Evolutionary conservation across 2,797 vertebrate genomes (phyloP).

Genomic region (Bucorvus abyssinicus): DNA sequence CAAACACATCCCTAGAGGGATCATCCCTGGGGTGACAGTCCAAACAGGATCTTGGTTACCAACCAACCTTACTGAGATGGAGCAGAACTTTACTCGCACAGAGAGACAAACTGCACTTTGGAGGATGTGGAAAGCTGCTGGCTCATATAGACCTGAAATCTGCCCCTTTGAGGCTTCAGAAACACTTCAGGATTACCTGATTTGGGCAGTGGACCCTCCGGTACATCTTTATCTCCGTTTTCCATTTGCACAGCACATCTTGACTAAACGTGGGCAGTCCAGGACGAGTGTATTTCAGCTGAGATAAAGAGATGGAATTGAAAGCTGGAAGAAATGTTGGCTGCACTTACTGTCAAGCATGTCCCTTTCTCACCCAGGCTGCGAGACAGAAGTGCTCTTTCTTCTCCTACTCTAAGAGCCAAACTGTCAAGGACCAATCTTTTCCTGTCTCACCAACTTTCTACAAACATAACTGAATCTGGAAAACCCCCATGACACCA

Average conservation of each 20-base stretch:
- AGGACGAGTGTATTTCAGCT: slow-evolving; percentile 92
- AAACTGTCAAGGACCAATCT: background rate
- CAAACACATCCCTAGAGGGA: background rate
- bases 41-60: background rate
- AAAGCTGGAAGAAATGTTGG: background rate
- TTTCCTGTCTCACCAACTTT: background rate
- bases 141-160: background rate
- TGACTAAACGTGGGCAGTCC: slow-evolving; percentile 93
- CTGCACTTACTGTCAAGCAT: background rate
- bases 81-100: background rate
- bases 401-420: background rate
- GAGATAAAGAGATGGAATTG: background rate
- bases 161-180: background rate
- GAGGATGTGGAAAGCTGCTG: background rate
- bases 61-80: background rate
- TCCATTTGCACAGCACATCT: slow-evolving; percentile 93
- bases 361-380: background rate
- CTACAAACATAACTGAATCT: background rate
- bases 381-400: background rate
- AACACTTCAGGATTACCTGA: slow-evolving; percentile 77
- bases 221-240: slow-evolving; percentile 90
- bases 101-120: background rate
- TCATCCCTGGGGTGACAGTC: background rate
- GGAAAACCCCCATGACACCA: background rate
- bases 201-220: slow-evolving; percentile 92